A percentile compares a stretch with the other conserved stretches of the same genome.
phyloP scores from a whole-genome alignment of 1,140 invertebrate genomes.

The Lepidurus arcticus region DNA sequence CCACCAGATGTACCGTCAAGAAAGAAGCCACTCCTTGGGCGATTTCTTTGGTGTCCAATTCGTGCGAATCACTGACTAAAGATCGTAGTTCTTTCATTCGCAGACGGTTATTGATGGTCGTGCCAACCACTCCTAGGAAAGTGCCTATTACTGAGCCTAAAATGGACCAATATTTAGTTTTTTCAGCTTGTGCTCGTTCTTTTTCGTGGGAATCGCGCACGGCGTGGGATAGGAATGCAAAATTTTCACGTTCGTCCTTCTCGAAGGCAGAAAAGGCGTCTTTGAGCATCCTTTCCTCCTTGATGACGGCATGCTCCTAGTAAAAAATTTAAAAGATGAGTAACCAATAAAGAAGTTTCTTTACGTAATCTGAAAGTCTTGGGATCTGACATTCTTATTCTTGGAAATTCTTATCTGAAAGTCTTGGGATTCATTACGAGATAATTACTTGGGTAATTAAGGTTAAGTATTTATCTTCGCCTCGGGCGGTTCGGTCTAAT shows the following conservation, averaged over 20 bases:
- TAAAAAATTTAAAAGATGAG: slow-evolving; percentile 3
- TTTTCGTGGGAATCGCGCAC: slow-evolving; percentile 66
- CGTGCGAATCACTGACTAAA: slow-evolving; percentile 48
- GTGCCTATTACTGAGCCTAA: slow-evolving; percentile 64
- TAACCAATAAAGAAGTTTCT: neutral
- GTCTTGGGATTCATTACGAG: slow-evolving; percentile 24
- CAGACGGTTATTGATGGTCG: slow-evolving; percentile 58
- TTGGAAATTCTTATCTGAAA: no score
- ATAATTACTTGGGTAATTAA: slow-evolving; percentile 47
- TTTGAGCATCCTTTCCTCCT: slow-evolving; percentile 45
- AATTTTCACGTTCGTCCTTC: slow-evolving; percentile 57
- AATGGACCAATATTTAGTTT: slow-evolving; percentile 72
- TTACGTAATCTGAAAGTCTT: slow-evolving; percentile 23
- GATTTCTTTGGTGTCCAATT: neutral
- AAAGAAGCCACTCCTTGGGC: neutral
- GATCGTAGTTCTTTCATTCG: slow-evolving; percentile 59
- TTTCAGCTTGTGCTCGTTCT: slow-evolving; percentile 63
- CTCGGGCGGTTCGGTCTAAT: slow-evolving; percentile 60
- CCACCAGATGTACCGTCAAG: neutral
- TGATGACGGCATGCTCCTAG: slow-evolving; percentile 38
- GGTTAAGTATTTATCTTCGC: slow-evolving; percentile 59
- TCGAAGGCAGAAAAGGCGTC: slow-evolving; percentile 45
- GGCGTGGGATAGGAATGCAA: slow-evolving; percentile 58
- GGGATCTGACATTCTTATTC: no score
- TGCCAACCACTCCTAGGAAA: slow-evolving; percentile 59